These are phyloP conservation scores for Drosophila prostipennis DNA, from an alignment of 2,888 invertebrate species.

Conservation along the genomic window DNA sequence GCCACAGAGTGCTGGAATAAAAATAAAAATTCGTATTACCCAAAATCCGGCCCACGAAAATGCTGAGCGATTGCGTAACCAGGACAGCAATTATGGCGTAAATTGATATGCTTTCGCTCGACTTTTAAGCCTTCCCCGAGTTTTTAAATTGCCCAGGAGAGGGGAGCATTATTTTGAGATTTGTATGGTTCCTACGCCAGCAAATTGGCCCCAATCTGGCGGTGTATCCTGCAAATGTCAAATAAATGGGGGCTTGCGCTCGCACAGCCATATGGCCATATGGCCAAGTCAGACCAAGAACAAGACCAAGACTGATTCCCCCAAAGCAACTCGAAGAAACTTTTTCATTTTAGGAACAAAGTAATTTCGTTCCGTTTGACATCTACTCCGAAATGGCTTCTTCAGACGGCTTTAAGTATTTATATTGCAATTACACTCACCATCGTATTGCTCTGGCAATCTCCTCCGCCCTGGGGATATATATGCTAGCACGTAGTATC, in stretches of 20 bases:
- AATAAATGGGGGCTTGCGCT: slow-evolving; percentile 7
- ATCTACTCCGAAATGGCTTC: slow-evolving; percentile 57
- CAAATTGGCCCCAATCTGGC: slow-evolving; percentile 1
- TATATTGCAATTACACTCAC: slow-evolving; percentile 56
- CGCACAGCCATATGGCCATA: slow-evolving; percentile 64
- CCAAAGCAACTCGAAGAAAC: slow-evolving; percentile 38
- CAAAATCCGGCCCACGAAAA: neutral
- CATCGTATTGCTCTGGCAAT: slow-evolving; percentile 32
- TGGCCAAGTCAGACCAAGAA: slow-evolving; percentile 38
- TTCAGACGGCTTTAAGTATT: slow-evolving; percentile 49
- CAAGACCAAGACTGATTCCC: slow-evolving; percentile 15
- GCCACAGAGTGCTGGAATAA: slow-evolving; percentile 9
- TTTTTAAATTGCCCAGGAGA: slow-evolving; percentile 4
- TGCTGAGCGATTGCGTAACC: slow-evolving; percentile 20
- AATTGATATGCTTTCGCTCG: slow-evolving; percentile 12
- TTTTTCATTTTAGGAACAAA: slow-evolving; percentile 55
- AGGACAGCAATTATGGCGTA: slow-evolving; percentile 17
- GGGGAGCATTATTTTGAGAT: slow-evolving; percentile 17
- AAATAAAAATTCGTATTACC: slow-evolving; percentile 10
- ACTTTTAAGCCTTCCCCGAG: slow-evolving; percentile 23
- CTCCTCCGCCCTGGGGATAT: slow-evolving; percentile 2
- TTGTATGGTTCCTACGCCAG: slow-evolving; percentile 15
- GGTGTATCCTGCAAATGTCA: slow-evolving; percentile 9
- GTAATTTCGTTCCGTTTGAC: slow-evolving; percentile 55
- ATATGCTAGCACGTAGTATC: neutral